A percentile compares a stretch with the other conserved stretches of the same genome.
Conservation (phyloP, 30 jellyfish, hydroid and myxozoan genomes). For the Nemopilema nomurai region DNA sequence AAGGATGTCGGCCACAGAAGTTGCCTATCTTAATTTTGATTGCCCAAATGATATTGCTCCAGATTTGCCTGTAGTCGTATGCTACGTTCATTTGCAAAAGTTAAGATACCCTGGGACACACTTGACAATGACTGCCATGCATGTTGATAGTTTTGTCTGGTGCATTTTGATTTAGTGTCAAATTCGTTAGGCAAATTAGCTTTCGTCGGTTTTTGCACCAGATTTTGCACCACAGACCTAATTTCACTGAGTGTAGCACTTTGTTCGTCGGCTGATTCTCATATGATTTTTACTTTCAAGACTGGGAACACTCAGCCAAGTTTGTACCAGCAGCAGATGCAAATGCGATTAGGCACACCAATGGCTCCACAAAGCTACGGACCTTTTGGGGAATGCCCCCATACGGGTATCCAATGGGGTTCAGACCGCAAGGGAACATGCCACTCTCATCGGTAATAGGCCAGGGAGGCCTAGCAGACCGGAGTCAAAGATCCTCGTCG, state of each 20-base stretch:
- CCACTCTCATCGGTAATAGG: conserved; percentile 70
- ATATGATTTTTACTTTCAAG: conserved; percentile 24
- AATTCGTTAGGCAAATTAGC: too few relatives aligned
- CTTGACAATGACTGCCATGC: too few relatives aligned
- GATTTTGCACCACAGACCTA: not conserved
- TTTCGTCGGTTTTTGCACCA: not conserved
- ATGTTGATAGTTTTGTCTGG: too few relatives aligned
- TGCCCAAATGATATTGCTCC: too few relatives aligned
- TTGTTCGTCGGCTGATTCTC: not conserved
- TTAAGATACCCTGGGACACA: too few relatives aligned
- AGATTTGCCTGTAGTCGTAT: too few relatives aligned
- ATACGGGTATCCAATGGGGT: conserved; percentile 79
- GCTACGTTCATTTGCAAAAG: too few relatives aligned
- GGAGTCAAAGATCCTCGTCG: conserved; percentile 60
- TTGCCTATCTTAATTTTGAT: too few relatives aligned
- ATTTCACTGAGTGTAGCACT: not conserved
- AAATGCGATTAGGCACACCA: conserved; percentile 60
- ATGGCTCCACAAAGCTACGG: conserved; percentile 77
- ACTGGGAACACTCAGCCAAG: conserved; percentile 84
- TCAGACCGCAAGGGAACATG: conserved; percentile 62
- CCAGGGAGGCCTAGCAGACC: conserved; percentile 26
- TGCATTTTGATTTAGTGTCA: too few relatives aligned
- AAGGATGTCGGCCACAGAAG: too few relatives aligned
- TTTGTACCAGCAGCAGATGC: conserved; percentile 72
- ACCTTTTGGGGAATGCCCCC: conserved; percentile 94